Conservation (phyloP, 2,113 vertebrate species). For the Potamarius usumacintae region DNA sequence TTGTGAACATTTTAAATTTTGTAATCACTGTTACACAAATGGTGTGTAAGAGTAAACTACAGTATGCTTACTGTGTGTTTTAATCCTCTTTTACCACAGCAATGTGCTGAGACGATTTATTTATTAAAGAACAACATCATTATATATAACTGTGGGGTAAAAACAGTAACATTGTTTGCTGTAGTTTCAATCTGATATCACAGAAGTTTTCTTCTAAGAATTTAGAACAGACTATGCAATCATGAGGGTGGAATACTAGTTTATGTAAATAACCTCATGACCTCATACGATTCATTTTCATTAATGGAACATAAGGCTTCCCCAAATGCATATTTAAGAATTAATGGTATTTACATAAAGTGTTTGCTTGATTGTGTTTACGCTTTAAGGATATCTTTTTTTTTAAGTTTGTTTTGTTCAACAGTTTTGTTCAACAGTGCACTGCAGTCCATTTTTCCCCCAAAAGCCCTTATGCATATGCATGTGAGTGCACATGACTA, state of each 20-base stretch:
- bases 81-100: background rate
- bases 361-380: slow-evolving; percentile 17
- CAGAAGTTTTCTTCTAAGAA: background rate
- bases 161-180: background rate
- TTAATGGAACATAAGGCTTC: slow-evolving; percentile 8
- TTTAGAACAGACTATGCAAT: background rate
- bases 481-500: background rate
- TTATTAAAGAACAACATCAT: too few species aligned
- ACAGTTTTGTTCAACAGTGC: background rate
- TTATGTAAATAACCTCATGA: slow-evolving; percentile 1
- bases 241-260: background rate
- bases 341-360: slow-evolving; percentile 21
- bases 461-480: slow-evolving; percentile 14
- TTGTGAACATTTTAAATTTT: background rate
- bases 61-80: background rate
- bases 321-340: background rate
- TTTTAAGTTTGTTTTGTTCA: background rate
- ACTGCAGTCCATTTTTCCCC: background rate
- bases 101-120: too few species aligned
- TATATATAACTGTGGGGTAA: background rate
- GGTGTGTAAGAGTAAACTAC: background rate
- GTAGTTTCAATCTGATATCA: background rate
- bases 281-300: background rate
- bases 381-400: background rate
- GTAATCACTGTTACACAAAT: background rate